Conservation (phyloP, 1,140 invertebrate species). For the Sipha flava region DNA sequence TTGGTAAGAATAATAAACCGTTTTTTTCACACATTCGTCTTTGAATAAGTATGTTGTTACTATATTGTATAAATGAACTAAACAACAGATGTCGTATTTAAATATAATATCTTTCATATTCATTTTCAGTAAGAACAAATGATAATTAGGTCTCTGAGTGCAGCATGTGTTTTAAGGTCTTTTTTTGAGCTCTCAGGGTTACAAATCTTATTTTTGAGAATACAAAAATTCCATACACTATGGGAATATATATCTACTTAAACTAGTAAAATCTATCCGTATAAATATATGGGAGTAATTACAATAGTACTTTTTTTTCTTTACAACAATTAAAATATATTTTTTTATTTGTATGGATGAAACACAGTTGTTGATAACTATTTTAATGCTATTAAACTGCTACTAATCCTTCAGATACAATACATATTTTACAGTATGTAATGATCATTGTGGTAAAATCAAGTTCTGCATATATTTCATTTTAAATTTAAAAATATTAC, state of each 20-base stretch:
- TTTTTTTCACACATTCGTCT: background rate
- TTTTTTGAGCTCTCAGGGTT: background rate
- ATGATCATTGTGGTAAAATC: no score
- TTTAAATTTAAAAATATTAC: no score
- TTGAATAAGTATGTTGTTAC: background rate
- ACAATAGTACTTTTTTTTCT: no score
- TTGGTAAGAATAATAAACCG: background rate
- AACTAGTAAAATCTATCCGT: background rate
- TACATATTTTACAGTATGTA: no score
- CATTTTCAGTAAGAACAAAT: background rate
- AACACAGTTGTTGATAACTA: background rate
- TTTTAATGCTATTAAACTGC: no score
- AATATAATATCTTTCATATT: background rate
- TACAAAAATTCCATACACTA: background rate
- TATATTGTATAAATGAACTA: background rate
- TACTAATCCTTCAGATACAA: no score
- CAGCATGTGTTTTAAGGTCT: background rate
- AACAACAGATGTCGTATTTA: background rate
- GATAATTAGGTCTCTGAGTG: background rate
- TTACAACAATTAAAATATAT: no score
- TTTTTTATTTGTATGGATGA: background rate
- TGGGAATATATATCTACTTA: background rate
- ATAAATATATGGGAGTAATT: background rate
- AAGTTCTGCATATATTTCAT: no score
- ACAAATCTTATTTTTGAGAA: background rate